Conservation (phyloP, 2,888 invertebrate species). For the Lordiphosa andalusiaca region DNA sequence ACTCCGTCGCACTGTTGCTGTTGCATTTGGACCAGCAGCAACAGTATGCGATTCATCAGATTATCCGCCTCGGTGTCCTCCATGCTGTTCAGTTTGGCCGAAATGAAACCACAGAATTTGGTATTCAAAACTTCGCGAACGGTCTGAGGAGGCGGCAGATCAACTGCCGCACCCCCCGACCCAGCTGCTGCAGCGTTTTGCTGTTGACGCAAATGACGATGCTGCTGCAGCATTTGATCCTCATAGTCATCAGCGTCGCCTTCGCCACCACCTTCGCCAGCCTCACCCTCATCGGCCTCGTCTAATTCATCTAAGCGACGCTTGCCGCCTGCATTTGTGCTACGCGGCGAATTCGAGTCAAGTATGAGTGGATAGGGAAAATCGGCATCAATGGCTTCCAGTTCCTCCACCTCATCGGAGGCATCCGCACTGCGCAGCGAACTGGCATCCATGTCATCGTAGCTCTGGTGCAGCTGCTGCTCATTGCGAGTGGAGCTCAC, state of each 20-base stretch:
- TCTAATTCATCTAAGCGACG: conserved; percentile 55
- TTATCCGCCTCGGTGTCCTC: conserved; percentile 78
- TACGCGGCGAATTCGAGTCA: conserved; percentile 71
- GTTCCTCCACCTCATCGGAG: conserved; percentile 77
- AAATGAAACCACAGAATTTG: conserved; percentile 78
- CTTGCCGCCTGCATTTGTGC: conserved; percentile 42
- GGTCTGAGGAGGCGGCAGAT: conserved; percentile 75
- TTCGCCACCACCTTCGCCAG: conserved; percentile 3
- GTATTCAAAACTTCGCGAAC: conserved; percentile 78
- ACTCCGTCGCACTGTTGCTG: conserved; percentile 66
- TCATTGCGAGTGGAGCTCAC: conserved; percentile 78
- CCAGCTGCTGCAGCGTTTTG: conserved; percentile 47
- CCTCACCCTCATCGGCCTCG: conserved; percentile 37
- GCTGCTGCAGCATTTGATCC: conserved; percentile 77
- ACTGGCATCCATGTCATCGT: conserved; percentile 66
- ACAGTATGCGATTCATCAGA: conserved; percentile 78
- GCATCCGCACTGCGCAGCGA: conserved; percentile 60
- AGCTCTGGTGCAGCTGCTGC: conserved; percentile 51
- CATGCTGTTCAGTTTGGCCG: conserved; percentile 79
- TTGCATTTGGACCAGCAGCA: conserved; percentile 77
- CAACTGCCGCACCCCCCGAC: conserved; percentile 37
- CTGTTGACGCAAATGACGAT: conserved; percentile 77
- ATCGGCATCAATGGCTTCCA: conserved; percentile 79
- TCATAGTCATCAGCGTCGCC: conserved; percentile 70
- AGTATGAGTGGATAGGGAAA: conserved; percentile 78